These are phyloP conservation scores for Drosophila nannoptera DNA, from an alignment of 1,140 invertebrate species.

Conservation along the genomic window DNA sequence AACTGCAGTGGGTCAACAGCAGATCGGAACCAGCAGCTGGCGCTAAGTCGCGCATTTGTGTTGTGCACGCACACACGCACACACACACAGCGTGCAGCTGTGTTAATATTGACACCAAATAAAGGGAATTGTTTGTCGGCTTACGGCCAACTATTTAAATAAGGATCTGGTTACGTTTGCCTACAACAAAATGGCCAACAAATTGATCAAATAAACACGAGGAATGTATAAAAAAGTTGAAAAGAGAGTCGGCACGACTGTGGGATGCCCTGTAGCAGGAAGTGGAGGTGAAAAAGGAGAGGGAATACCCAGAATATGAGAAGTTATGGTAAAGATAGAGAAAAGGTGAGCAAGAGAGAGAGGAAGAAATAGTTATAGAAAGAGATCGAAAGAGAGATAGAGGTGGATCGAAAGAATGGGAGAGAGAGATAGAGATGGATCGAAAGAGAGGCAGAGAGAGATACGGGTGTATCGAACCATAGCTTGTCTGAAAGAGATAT, in stretches of 20 bases:
- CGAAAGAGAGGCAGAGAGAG: too few relatives aligned
- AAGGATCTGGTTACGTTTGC: constrained; percentile 25
- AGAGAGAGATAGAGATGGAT: too few relatives aligned
- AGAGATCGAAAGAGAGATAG: too few relatives aligned
- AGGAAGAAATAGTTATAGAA: too few relatives aligned
- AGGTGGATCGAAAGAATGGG: too few relatives aligned
- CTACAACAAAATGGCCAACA: constrained; percentile 25
- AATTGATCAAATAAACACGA: constrained; percentile 25
- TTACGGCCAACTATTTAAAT: constrained; percentile 30
- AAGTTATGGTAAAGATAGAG: too few relatives aligned
- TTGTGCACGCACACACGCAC: neutral
- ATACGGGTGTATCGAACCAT: too few relatives aligned
- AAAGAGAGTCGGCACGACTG: neutral
- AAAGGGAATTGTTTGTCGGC: constrained; percentile 10
- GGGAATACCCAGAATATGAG: too few relatives aligned
- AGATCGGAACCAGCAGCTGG: constrained; percentile 11
- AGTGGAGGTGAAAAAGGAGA: neutral
- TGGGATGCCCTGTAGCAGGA: neutral
- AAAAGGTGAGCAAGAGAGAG: too few relatives aligned
- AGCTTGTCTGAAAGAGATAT: too few relatives aligned
- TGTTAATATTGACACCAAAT: constrained; percentile 26
- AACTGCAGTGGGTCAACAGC: constrained; percentile 11
- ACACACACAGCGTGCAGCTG: constrained; percentile 5
- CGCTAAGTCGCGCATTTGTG: constrained; percentile 9
- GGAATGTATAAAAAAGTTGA: neutral